Conservation (phyloP, 2,113 vertebrate species). For the Puntigrus tetrazona region DNA sequence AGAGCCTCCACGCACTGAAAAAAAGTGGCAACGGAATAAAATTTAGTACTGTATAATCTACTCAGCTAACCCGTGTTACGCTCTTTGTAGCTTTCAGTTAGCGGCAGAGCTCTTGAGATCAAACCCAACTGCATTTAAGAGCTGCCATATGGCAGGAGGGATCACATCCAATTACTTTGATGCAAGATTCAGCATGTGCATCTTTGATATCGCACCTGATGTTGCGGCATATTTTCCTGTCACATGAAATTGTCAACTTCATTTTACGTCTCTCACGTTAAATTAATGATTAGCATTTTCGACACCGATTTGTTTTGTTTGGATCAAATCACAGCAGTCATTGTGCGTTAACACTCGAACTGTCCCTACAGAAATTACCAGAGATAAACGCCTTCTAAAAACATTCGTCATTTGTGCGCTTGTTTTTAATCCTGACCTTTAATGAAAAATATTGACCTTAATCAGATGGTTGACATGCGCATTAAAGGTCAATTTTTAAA, state of each 20-base stretch:
- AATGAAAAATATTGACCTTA: background rate
- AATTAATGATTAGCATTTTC: slow-evolving; percentile 11
- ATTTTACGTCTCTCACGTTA: background rate
- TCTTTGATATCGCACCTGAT: slow-evolving; percentile 45
- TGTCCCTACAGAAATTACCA: background rate
- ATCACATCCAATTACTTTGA: slow-evolving; percentile 39
- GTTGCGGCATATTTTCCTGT: background rate
- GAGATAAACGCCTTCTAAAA: background rate
- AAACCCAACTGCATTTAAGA: slow-evolving; percentile 26
- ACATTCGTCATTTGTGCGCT: background rate
- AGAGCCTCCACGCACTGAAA: background rate
- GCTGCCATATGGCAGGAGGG: slow-evolving; percentile 30
- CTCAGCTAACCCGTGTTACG: background rate
- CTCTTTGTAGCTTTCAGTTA: slow-evolving; percentile 14
- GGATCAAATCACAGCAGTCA: background rate
- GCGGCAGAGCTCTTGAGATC: slow-evolving; percentile 6
- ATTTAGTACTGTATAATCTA: background rate
- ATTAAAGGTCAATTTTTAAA: background rate
- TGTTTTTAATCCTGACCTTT: background rate
- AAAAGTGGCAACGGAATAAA: slow-evolving; percentile 20
- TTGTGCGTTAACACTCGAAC: background rate
- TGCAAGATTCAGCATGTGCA: slow-evolving; percentile 21
- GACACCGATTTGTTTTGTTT: slow-evolving; percentile 8
- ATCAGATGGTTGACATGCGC: background rate
- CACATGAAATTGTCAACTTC: background rate